These are phyloP conservation scores for Icerya purchasi DNA, from an alignment of 2,888 invertebrate species.

Conservation along the genomic window DNA sequence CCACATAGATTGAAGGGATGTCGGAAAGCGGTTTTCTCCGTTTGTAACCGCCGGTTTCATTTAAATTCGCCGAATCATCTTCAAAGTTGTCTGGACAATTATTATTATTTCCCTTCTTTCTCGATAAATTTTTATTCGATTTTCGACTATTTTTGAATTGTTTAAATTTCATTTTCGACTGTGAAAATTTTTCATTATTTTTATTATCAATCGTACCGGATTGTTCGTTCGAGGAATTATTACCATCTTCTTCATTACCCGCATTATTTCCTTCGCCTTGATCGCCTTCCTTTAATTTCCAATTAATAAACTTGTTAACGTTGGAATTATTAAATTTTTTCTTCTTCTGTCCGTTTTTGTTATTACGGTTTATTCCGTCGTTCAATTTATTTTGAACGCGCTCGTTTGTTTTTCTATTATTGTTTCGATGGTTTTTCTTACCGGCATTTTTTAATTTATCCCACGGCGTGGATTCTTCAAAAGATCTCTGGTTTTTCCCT, in stretches of 20 bases:
- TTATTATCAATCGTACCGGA: background rate
- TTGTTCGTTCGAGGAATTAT: background rate
- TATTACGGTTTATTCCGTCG: slow-evolving; percentile 47
- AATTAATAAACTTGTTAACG: too few relatives aligned
- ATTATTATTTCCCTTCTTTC: background rate
- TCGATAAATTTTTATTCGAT: too few relatives aligned
- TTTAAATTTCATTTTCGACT: too few relatives aligned
- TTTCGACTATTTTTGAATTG: too few relatives aligned
- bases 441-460: slow-evolving; percentile 45
- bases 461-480: slow-evolving; percentile 52
- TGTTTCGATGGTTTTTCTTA: too few relatives aligned
- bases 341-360: too few relatives aligned
- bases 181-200: background rate
- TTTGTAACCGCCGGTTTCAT: slow-evolving; percentile 5
- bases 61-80: slow-evolving; percentile 5
- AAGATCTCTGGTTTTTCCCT: slow-evolving; percentile 43
- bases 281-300: too few relatives aligned
- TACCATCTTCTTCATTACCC: background rate
- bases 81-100: background rate
- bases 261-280: background rate
- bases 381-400: too few relatives aligned
- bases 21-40: slow-evolving; percentile 16
- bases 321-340: too few relatives aligned
- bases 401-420: too few relatives aligned
- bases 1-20: slow-evolving; percentile 34